Conservation (phyloP, 2,113 vertebrate genomes). For the Cottus gobio region DNA sequence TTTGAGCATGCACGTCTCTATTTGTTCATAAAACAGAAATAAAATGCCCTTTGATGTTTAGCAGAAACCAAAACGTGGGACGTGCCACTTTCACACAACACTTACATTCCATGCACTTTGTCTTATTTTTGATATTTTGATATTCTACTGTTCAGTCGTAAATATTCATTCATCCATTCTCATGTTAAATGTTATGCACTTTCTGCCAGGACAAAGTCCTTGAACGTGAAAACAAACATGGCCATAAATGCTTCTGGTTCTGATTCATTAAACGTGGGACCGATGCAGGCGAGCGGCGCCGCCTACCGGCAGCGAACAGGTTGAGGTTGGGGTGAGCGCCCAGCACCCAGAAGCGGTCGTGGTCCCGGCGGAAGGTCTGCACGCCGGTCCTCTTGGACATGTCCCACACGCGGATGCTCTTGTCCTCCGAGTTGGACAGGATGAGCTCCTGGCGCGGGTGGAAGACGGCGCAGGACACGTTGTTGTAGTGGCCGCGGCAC, state of each 20-base stretch:
- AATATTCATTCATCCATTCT: too few species aligned
- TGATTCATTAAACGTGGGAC: not conserved
- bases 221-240: too few species aligned
- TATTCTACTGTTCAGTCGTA: too few species aligned
- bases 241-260: too few species aligned
- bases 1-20: too few species aligned
- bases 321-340: conserved; percentile 98
- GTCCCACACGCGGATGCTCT: conserved; percentile 98
- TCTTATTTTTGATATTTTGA: too few species aligned
- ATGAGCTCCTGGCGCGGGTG: conserved; percentile 97
- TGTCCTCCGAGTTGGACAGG: conserved; percentile 98
- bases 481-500: conserved; percentile 98
- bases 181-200: too few species aligned
- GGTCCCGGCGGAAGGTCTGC: conserved; percentile 96
- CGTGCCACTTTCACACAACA: too few species aligned
- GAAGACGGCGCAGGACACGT: conserved; percentile 97
- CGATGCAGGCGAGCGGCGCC: not conserved
- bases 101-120: too few species aligned
- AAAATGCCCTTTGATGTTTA: not conserved
- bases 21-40: too few species aligned
- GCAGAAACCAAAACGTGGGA: too few species aligned
- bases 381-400: conserved; percentile 98
- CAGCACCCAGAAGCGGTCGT: conserved; percentile 97
- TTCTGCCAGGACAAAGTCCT: too few species aligned
- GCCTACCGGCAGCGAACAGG: conserved; percentile 94